These are phyloP conservation scores for Cistogaster globosa DNA, from an alignment of 2,888 invertebrate genomes.

Conservation along the genomic window DNA sequence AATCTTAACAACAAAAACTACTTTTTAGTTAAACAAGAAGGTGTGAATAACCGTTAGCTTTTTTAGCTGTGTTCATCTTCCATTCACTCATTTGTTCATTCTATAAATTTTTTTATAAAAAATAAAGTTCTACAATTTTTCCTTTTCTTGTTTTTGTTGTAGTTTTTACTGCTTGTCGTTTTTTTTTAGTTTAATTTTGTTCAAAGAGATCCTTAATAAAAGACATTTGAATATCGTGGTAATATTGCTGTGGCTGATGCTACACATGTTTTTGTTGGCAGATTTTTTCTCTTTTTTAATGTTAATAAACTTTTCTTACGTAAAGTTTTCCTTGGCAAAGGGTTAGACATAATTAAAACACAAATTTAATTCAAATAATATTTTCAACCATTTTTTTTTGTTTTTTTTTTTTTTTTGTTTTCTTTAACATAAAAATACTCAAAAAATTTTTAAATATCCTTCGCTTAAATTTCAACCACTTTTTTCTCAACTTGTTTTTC, in stretches of 20 bases:
- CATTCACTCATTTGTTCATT: constrained; percentile 2
- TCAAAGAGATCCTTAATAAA: constrained; percentile 42
- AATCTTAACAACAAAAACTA: constrained; percentile 37
- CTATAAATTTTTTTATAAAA: not conserved
- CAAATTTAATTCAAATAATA: no score
- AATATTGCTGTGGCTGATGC: constrained; percentile 38
- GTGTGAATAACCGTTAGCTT: constrained; percentile 70
- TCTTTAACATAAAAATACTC: no score
- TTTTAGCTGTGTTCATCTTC: constrained; percentile 37
- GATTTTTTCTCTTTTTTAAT: constrained; percentile 38
- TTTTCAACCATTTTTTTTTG: no score
- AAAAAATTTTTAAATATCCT: no score
- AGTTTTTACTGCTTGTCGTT: constrained; percentile 5
- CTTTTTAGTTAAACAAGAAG: constrained; percentile 45
- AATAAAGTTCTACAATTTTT: constrained; percentile 24
- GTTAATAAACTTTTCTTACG: constrained; percentile 65
- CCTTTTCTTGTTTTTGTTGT: not conserved
- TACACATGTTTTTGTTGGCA: constrained; percentile 27
- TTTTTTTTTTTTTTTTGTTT: no score
- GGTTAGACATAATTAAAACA: not conserved
- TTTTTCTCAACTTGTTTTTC: no score
- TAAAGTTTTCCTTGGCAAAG: not conserved
- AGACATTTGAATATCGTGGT: constrained; percentile 39
- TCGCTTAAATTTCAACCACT: no score
- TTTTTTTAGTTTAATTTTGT: not conserved